These are phyloP conservation scores for Macroramphosus scolopax DNA, from an alignment of 2,797 vertebrate species.

Conservation along the genomic window DNA sequence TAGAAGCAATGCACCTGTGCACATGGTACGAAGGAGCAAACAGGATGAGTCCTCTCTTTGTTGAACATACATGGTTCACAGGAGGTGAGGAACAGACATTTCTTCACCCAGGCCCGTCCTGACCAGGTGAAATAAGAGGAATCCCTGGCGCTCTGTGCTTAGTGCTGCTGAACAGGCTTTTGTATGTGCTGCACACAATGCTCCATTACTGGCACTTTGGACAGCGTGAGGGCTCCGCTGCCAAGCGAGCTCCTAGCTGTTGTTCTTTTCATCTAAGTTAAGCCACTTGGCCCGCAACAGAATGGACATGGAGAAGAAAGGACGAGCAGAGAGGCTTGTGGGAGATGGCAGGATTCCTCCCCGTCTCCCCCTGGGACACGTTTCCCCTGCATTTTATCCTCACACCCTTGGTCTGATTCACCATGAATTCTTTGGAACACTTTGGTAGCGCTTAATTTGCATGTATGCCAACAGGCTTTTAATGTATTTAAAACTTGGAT, in stretches of 20 bases:
- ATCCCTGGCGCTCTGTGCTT: slow-evolving; percentile 64
- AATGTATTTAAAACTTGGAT: slow-evolving; percentile 98
- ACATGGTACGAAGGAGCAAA: background rate
- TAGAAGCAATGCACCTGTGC: too few species aligned
- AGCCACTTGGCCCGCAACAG: slow-evolving; percentile 79
- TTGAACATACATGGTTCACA: slow-evolving; percentile 19
- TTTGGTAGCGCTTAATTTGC: slow-evolving; percentile 94
- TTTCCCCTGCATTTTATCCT: slow-evolving; percentile 73
- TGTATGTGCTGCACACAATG: slow-evolving; percentile 66
- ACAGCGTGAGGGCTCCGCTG: slow-evolving; percentile 70
- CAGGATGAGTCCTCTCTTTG: background rate
- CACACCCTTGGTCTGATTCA: slow-evolving; percentile 82
- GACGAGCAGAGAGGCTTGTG: slow-evolving; percentile 71
- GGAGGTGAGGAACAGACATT: slow-evolving; percentile 43
- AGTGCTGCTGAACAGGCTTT: slow-evolving; percentile 74
- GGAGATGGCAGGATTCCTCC: slow-evolving; percentile 75
- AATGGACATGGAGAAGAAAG: slow-evolving; percentile 74
- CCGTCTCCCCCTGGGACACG: slow-evolving; percentile 69
- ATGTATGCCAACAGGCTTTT: slow-evolving; percentile 99
- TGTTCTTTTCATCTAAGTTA: slow-evolving; percentile 83
- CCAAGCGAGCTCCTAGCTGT: slow-evolving; percentile 76
- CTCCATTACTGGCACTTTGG: slow-evolving; percentile 73
- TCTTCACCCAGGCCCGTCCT: slow-evolving; percentile 39
- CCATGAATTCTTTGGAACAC: slow-evolving; percentile 86
- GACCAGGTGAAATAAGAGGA: slow-evolving; percentile 49